Base-by-base conservation (phyloP, 2,113 vertebrate genomes). In the Thinocorus orbignyianus region DNA sequence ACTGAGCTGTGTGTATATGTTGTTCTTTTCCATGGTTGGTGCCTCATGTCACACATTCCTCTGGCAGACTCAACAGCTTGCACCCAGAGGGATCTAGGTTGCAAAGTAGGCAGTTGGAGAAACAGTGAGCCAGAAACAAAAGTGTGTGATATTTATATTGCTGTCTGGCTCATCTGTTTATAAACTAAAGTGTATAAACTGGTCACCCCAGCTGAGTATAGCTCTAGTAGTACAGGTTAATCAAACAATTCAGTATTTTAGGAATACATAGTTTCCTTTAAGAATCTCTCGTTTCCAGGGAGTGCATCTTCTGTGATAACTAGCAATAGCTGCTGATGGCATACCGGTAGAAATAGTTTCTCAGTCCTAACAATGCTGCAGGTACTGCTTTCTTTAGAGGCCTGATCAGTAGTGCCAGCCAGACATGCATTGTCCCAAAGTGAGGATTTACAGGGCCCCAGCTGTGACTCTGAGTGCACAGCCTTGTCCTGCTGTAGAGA, bases 381-480 rank as follows among this genome's bases (percentile, higher is more conserved):
- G 24, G 30, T 49, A 31, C 11, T 51, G 17, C 14, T 76, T 64
- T 68, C 39, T 89, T 86, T 51, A 51, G 15, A 55, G 42, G 13
- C 16, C 23, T 11, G 22, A 15, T 12, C 19, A 39, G 61, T 33
- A 51, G 20, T 30, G 42, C 19, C 39, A 82, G 39, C 2, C 39
- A 62, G n/a, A 6, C 4, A 13, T 42, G 26, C 10, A 0, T 9
- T n/a, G 23, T 41, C 41, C 26, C 17, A 2, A n/a, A 37, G 28
- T 7, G 26, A 79, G 66, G 81, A 55, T 79, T 71, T 55, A 39
- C 23, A 14, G 20, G 44, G 64, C 5, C 44, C 6, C 0, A 4
- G 0, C 61, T n/a, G 25, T 54, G 51, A 7, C 61, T 64, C 64
- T 11, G 25, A 19, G 31, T 0, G 0, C 0, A 0, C n/a, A 62